Conservation (phyloP, 2,113 vertebrate genomes). For the Poeciliopsis retropinna region DNA sequence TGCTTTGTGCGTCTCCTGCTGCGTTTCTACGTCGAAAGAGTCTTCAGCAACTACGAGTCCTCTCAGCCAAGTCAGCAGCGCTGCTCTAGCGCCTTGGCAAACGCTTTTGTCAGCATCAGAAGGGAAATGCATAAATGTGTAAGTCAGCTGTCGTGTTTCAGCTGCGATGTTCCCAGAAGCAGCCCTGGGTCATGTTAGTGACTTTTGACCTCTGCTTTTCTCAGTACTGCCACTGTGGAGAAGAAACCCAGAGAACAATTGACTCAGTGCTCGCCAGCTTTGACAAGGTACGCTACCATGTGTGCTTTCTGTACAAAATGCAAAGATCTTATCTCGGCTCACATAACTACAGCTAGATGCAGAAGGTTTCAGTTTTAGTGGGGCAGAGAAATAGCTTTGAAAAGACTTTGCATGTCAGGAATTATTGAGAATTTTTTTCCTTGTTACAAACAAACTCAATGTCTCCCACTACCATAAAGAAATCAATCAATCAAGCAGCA, state of each 20-base stretch:
- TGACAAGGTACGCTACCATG: constrained; percentile 61
- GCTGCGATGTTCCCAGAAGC: neutral
- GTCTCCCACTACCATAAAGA: neutral
- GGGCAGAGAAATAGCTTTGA: neutral
- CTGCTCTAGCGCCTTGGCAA: constrained; percentile 82
- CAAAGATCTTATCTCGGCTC: neutral
- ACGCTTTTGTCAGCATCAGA: constrained; percentile 84
- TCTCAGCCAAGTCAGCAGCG: constrained; percentile 64
- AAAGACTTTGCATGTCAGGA: neutral
- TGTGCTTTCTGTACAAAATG: neutral
- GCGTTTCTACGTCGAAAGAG: constrained; percentile 88
- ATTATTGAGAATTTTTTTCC: neutral
- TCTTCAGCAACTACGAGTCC: constrained; percentile 84
- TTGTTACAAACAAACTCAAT: neutral
- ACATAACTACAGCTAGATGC: neutral
- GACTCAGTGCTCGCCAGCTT: constrained; percentile 63
- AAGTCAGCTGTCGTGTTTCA: constrained; percentile 53
- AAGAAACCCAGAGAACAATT: constrained; percentile 64
- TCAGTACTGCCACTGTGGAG: constrained; percentile 74
- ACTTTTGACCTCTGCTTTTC: constrained; percentile 6
- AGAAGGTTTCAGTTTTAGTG: neutral
- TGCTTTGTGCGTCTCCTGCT: constrained; percentile 86
- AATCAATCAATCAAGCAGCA: neutral
- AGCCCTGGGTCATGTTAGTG: neutral
- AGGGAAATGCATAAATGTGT: constrained; percentile 84